Conservation (phyloP, 2,113 vertebrate species). For the Neolamprologus sp. region DNA sequence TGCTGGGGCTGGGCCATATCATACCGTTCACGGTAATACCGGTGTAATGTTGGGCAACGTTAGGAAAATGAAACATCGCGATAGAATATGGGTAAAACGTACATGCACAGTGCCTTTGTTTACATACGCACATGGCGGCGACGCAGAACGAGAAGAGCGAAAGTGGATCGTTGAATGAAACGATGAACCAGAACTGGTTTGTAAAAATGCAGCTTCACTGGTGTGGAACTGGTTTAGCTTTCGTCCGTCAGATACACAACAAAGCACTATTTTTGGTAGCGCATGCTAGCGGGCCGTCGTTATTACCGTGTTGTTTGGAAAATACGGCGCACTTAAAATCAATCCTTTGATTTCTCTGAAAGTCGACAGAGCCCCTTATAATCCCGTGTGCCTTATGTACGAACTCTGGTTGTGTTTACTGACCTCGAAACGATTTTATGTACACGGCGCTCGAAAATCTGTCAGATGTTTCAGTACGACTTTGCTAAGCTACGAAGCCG, state of each 20-base stretch:
- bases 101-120: neutral
- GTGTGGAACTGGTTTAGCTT: neutral
- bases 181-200: neutral
- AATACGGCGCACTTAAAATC: neutral
- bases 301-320: neutral
- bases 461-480: no score
- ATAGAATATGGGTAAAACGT: neutral
- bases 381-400: neutral
- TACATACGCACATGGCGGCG: rapidly evolving
- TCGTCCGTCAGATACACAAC: neutral
- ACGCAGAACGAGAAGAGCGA: rapidly evolving
- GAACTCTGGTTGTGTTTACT: neutral
- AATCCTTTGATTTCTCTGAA: neutral
- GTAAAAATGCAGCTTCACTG: neutral
- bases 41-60: neutral
- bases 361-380: neutral
- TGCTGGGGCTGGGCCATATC: neutral
- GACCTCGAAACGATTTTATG: neutral
- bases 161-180: neutral
- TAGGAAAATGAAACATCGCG: rapidly evolving
- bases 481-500: no score
- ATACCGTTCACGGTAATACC: neutral
- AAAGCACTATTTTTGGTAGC: rapidly evolving
- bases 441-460: rapidly evolving
- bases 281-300: neutral